phyloP scores from a whole-genome alignment of 2,888 invertebrate genomes.

The Pilophorus perplexus region DNA sequence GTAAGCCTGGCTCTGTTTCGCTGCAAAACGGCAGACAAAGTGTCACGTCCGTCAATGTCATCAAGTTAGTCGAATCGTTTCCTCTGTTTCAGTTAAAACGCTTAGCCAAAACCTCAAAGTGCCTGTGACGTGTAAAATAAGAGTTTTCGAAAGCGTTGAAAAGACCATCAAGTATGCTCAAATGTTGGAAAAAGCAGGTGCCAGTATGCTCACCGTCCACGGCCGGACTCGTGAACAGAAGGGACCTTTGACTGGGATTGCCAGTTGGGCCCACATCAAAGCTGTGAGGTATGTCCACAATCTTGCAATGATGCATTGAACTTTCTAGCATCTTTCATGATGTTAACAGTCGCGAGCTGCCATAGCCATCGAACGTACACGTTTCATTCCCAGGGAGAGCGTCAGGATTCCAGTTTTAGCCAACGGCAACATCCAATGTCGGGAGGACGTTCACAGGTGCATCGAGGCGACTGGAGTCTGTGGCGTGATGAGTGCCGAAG shows the following conservation, averaged over 20 bases:
- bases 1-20: slow-evolving; percentile 59
- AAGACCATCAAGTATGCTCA: slow-evolving; percentile 88
- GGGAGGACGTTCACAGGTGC: slow-evolving; percentile 82
- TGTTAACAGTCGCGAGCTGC: no score
- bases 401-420: slow-evolving; percentile 92
- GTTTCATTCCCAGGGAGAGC: slow-evolving; percentile 70
- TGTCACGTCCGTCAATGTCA: background rate
- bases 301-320: background rate
- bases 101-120: slow-evolving; percentile 69
- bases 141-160: slow-evolving; percentile 80
- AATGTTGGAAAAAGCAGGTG: slow-evolving; percentile 92
- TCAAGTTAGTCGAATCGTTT: no score
- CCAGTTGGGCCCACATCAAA: slow-evolving; percentile 90
- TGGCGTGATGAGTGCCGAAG: slow-evolving; percentile 91
- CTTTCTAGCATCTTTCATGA: no score
- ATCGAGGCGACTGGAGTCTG: slow-evolving; percentile 78
- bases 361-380: no score
- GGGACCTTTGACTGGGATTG: slow-evolving; percentile 91
- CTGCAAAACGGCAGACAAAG: background rate
- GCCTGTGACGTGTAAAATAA: slow-evolving; percentile 95
- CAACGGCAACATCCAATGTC: slow-evolving; percentile 94
- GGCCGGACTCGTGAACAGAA: slow-evolving; percentile 94
- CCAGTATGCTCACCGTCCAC: slow-evolving; percentile 89
- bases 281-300: slow-evolving; percentile 70
- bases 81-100: slow-evolving; percentile 63